These are phyloP conservation scores for Pocillopora damicornis DNA, from an alignment of 64 coral and sea anemone species.

Conservation along the genomic window DNA sequence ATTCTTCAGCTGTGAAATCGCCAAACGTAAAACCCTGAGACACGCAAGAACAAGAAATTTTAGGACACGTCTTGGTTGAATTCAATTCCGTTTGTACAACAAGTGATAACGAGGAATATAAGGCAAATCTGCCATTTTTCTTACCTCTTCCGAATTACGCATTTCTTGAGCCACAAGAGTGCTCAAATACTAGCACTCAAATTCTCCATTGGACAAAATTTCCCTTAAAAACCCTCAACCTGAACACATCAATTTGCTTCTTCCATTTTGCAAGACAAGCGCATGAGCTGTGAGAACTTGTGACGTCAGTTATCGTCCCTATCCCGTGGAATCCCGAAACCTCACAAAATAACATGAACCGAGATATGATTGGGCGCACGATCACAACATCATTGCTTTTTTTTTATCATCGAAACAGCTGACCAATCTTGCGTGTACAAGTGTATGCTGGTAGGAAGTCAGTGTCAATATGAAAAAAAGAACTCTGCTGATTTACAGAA, in stretches of 20 bases:
- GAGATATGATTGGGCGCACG: too few species aligned
- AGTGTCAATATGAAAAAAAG: too few species aligned
- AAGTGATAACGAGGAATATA: neutral
- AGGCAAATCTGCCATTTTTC: neutral
- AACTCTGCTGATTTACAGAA: too few species aligned
- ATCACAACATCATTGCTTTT: too few species aligned
- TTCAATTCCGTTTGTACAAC: neutral
- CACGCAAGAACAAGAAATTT: neutral
- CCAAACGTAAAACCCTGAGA: constrained; percentile 70
- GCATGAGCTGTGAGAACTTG: neutral
- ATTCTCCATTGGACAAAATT: constrained; percentile 1
- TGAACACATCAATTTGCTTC: neutral
- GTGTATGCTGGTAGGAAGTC: too few species aligned
- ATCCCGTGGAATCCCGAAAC: neutral
- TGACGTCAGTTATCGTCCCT: neutral
- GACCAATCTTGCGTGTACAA: neutral
- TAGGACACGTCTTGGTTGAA: neutral
- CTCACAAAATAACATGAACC: neutral
- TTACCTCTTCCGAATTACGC: constrained; percentile 36
- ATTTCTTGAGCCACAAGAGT: constrained; percentile 29
- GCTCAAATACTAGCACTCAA: neutral
- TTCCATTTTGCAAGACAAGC: neutral
- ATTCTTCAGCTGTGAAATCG: constrained; percentile 81
- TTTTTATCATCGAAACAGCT: too few species aligned
- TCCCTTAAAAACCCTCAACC: neutral